Conservation (phyloP, 2,888 invertebrate species). For the Cosmopolites sordidus region DNA sequence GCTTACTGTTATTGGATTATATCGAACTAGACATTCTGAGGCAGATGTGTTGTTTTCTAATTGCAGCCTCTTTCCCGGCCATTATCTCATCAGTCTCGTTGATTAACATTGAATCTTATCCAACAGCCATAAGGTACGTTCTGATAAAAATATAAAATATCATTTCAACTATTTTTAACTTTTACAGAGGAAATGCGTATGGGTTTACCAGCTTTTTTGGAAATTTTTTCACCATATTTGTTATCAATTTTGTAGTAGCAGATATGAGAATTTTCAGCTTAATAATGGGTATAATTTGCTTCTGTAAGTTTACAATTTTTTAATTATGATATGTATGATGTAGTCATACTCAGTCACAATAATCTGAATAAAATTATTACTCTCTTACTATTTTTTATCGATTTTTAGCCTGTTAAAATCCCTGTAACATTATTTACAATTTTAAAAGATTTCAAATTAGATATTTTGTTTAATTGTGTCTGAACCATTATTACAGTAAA, state of each 20-base stretch:
- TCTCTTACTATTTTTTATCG: no score
- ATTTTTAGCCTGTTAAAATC: no score
- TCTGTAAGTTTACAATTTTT: slow-evolving; percentile 21
- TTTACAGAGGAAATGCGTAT: slow-evolving; percentile 29
- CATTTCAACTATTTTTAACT: slow-evolving; percentile 8
- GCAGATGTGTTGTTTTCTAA: slow-evolving; percentile 16
- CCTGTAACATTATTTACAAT: no score
- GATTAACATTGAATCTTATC: slow-evolving; percentile 34
- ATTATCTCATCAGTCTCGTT: slow-evolving; percentile 28
- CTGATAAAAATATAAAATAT: not conserved
- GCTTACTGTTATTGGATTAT: slow-evolving; percentile 5
- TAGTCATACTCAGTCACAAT: no score
- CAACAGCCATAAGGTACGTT: slow-evolving; percentile 35
- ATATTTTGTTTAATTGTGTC: no score
- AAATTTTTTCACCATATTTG: slow-evolving; percentile 8
- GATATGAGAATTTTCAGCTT: slow-evolving; percentile 6
- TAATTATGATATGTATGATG: no score
- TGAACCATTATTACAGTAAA: no score
- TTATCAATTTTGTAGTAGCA: slow-evolving; percentile 11
- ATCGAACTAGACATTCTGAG: slow-evolving; percentile 9
- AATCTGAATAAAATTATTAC: no score
- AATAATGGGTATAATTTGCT: slow-evolving; percentile 14
- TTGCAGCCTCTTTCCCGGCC: slow-evolving; percentile 25
- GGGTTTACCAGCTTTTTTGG: slow-evolving; percentile 27
- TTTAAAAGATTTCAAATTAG: no score